phyloP scores from a whole-genome alignment of 2,797 vertebrate species.

The Limnodromus scolopaceus region DNA sequence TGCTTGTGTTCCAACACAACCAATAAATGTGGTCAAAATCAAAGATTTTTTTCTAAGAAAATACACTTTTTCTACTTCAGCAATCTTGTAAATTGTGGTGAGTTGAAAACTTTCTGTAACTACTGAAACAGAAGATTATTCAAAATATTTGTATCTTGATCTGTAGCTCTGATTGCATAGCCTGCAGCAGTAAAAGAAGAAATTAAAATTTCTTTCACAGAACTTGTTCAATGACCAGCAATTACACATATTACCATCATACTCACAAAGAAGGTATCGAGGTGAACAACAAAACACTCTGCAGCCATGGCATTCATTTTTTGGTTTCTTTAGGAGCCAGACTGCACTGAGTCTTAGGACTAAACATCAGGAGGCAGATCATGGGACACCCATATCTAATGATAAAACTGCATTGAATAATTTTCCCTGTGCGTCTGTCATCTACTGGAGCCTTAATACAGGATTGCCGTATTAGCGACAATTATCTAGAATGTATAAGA shows the following conservation, averaged over 20 bases:
- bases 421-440: neutral
- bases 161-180: neutral
- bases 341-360: neutral
- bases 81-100: neutral
- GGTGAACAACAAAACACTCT: neutral
- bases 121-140: neutral
- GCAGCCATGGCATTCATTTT: neutral
- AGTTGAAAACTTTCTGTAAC: neutral
- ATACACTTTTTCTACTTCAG: neutral
- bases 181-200: neutral
- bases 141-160: neutral
- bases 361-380: neutral
- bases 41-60: neutral
- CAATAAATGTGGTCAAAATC: neutral
- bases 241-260: neutral
- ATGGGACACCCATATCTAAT: neutral
- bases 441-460: neutral
- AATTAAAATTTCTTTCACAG: neutral
- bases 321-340: neutral
- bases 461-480: accelerated
- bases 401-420: neutral
- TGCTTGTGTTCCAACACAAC: neutral
- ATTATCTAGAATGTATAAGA: neutral
- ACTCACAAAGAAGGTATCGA: neutral
- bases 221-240: neutral